Evolutionary conservation across 1,140 invertebrate species (phyloP).

Genomic region (Periplaneta americana): DNA sequence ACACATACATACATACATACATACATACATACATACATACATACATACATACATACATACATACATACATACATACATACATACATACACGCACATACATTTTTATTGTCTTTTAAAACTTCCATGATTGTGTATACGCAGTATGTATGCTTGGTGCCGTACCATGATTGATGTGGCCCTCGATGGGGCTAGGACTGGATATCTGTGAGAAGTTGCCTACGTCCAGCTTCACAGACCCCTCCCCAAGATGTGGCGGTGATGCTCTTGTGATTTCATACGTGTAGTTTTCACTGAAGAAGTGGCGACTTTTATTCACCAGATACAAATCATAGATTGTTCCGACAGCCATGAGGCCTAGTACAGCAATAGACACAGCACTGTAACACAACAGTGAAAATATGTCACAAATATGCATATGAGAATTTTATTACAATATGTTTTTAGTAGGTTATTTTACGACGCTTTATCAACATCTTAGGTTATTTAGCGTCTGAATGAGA

Average conservation of each 20-base stretch:
- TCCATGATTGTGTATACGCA: too few species aligned
- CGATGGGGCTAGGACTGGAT: not conserved
- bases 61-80: too few species aligned
- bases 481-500: too few species aligned
- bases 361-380: constrained; percentile 51
- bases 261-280: not conserved
- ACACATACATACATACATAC: too few species aligned
- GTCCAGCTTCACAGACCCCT: not conserved
- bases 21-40: too few species aligned
- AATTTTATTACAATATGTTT: too few species aligned
- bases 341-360: constrained; percentile 48
- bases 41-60: too few species aligned
- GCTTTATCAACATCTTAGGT: too few species aligned
- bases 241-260: not conserved
- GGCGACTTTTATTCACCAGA: constrained; percentile 26
- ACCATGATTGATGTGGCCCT: not conserved
- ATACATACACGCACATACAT: too few species aligned
- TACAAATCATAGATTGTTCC: constrained; percentile 44
- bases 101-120: too few species aligned
- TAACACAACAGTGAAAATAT: not conserved
- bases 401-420: too few species aligned
- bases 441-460: too few species aligned
- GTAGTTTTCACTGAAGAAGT: not conserved
- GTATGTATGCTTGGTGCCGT: not conserved
- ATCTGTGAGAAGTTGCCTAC: not conserved